Conservation (phyloP, 2,888 invertebrate genomes). For the Corbicula japonica region DNA sequence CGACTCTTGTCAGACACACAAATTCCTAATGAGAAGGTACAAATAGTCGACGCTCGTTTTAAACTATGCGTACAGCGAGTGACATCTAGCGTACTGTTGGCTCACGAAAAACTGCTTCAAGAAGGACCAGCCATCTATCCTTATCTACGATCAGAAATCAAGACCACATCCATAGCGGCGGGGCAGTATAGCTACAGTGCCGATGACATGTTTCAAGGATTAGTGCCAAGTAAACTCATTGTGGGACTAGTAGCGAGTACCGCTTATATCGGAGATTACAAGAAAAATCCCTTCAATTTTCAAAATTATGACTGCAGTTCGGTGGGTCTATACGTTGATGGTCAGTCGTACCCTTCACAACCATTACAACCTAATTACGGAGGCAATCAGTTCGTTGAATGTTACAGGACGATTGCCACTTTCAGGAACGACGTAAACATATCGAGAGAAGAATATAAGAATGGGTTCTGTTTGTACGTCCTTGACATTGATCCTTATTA, state of each 20-base stretch:
- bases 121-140: constrained; percentile 50
- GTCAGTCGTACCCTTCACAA: constrained; percentile 45
- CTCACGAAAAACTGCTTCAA: constrained; percentile 40
- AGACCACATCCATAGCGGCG: constrained; percentile 43
- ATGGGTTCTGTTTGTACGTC: constrained; percentile 47
- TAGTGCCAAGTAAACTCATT: constrained; percentile 38
- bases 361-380: constrained; percentile 57
- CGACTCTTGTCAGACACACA: constrained; percentile 36
- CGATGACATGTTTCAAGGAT: constrained; percentile 46
- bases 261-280: constrained; percentile 45
- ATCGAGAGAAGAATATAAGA: constrained; percentile 31
- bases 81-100: constrained; percentile 34
- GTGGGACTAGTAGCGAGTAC: constrained; percentile 41
- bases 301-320: constrained; percentile 39
- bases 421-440: constrained; percentile 40
- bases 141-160: constrained; percentile 43
- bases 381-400: constrained; percentile 37
- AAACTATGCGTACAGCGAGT: constrained; percentile 53
- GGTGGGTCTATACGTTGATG: constrained; percentile 50
- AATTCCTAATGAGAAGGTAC: constrained; percentile 22
- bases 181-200: constrained; percentile 49
- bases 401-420: constrained; percentile 46
- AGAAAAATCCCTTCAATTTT: constrained; percentile 53
- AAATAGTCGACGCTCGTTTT: constrained; percentile 53
- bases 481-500: constrained; percentile 28